Percentiles rank a stretch among this genome's conserved stretches.
These are phyloP conservation scores for Machaerirhynchus nigripectus DNA, from an alignment of 2,113 vertebrate genomes.

Conservation along the genomic window DNA sequence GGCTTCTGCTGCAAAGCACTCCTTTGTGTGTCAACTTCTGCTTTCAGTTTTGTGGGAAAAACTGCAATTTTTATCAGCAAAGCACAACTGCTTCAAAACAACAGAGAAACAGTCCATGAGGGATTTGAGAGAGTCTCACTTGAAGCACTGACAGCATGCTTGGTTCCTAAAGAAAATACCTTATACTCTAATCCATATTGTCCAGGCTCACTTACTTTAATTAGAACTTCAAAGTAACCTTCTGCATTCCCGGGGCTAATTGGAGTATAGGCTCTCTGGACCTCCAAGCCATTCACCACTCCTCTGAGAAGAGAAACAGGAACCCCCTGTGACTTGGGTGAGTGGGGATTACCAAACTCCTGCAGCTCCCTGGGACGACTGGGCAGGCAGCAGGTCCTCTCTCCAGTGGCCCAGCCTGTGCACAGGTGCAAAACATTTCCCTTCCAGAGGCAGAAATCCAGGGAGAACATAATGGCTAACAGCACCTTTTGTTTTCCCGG, in stretches of 20 bases:
- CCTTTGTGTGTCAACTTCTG: background rate
- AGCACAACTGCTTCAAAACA: background rate
- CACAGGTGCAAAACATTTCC: background rate
- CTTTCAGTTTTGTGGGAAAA: background rate
- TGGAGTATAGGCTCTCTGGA: constrained; percentile 81
- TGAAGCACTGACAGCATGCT: background rate
- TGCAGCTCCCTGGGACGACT: background rate
- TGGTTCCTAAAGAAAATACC: background rate
- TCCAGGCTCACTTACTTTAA: constrained; percentile 74
- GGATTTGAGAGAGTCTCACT: background rate
- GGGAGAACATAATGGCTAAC: background rate
- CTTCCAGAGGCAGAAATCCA: background rate
- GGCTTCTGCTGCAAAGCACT: background rate
- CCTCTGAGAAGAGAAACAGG: constrained; percentile 68
- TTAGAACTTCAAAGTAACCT: constrained; percentile 80
- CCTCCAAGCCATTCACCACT: constrained; percentile 69
- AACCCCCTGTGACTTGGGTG: background rate
- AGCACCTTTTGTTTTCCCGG: background rate
- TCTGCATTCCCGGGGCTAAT: constrained; percentile 68
- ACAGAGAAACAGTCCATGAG: background rate
- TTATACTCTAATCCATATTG: background rate
- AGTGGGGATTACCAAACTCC: background rate
- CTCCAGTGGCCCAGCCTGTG: background rate
- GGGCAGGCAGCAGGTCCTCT: background rate
- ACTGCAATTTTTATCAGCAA: background rate